Percentiles rank a stretch among this genome's conserved stretches.
Conservation (phyloP, 2,888 invertebrate genomes). For the Rhimphoctona megacephalus region DNA sequence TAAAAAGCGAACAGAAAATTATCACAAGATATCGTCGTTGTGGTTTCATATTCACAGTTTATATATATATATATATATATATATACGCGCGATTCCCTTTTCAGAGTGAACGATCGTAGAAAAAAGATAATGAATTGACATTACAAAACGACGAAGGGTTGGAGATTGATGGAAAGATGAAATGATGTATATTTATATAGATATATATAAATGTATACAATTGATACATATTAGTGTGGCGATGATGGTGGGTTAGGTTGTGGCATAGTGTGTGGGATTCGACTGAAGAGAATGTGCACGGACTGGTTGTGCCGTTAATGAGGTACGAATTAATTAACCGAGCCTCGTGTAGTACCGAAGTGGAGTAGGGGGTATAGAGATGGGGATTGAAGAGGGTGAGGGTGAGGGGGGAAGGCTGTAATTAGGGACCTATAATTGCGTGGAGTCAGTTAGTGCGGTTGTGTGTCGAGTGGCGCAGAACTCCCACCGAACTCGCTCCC, state of each 20-base stretch:
- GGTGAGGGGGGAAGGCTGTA: constrained; percentile 71
- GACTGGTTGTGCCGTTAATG: constrained; percentile 80
- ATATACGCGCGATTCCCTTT: not conserved
- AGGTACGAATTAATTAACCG: constrained; percentile 83
- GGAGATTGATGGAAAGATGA: constrained; percentile 57
- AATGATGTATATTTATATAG: constrained; percentile 20
- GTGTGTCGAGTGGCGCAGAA: constrained; percentile 77
- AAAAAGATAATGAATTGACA: constrained; percentile 63
- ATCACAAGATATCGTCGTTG: constrained; percentile 52
- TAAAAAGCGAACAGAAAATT: constrained; percentile 33
- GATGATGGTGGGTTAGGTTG: constrained; percentile 54
- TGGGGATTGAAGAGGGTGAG: constrained; percentile 36
- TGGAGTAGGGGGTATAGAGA: constrained; percentile 37
- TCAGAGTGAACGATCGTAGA: constrained; percentile 7
- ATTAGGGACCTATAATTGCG: constrained; percentile 79
- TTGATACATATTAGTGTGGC: constrained; percentile 42
- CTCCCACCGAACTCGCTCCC: constrained; percentile 36
- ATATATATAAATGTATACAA: not conserved
- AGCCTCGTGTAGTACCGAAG: constrained; percentile 71
- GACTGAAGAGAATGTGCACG: constrained; percentile 73
- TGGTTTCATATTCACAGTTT: not conserved
- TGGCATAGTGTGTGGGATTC: constrained; percentile 56
- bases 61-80: not conserved
- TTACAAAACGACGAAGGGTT: constrained; percentile 54
- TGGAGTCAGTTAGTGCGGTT: constrained; percentile 78